Evolutionary conservation across 2,888 invertebrate species (phyloP).

Genomic region (Yponomeuta evonymella): DNA sequence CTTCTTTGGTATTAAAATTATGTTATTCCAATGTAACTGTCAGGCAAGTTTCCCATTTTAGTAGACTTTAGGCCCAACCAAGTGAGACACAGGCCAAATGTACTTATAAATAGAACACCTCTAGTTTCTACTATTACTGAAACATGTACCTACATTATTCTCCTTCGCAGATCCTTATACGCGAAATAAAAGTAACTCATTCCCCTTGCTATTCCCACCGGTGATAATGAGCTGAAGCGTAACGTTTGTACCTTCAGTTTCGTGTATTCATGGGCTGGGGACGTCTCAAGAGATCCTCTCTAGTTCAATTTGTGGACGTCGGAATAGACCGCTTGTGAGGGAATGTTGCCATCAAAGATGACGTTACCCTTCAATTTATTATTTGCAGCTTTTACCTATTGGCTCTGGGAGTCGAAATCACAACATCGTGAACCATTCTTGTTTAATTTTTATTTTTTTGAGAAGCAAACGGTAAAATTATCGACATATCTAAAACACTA

Average conservation of each 20-base stretch:
- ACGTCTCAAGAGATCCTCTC: background rate
- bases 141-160: background rate
- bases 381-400: too few relatives aligned
- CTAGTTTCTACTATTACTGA: background rate
- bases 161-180: background rate
- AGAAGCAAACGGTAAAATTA: too few relatives aligned
- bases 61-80: too few relatives aligned
- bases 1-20: too few relatives aligned
- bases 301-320: background rate
- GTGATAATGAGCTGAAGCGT: background rate
- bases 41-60: too few relatives aligned
- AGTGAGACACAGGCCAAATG: too few relatives aligned
- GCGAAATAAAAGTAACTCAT: background rate
- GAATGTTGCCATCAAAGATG: background rate
- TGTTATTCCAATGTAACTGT: too few relatives aligned
- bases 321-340: background rate
- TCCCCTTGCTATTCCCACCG: background rate
- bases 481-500: too few relatives aligned
- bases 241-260: background rate
- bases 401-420: too few relatives aligned
- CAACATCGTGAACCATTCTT: too few relatives aligned
- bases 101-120: too few relatives aligned
- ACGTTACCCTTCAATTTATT: background rate
- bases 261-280: background rate
- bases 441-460: too few relatives aligned